Evolutionary conservation across 1,140 invertebrate species (phyloP), one percentile per base, ranked within the genome.

Genomic region (Campodea augens): DNA sequence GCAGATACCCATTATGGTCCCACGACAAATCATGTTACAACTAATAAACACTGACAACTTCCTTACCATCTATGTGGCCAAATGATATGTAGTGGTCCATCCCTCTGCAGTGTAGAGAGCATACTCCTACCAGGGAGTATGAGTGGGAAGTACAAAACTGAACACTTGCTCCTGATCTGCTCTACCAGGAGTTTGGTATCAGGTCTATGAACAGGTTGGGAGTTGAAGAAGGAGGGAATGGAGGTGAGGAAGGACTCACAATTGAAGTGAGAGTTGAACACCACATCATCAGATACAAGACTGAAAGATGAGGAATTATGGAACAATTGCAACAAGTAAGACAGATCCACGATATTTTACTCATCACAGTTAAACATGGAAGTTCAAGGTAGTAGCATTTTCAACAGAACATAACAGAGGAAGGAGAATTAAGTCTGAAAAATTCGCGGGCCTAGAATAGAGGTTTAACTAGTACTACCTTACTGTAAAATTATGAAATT

Each of bases 221-320:
- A 56, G 49, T 78, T 78, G 2, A 81, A 57, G 55, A 77, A 75
- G 23, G 67, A 58, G 15, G 66, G 62, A 4, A 84, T 71, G 46
- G 68, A 71, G 13, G 64, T 53, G 25, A 83, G 52, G 55, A 84
- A 83, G 4, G 77, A 78, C 20, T 63, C 66, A 46, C 61, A 63
- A 59, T 84, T 83, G 56, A 70, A 83, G 32, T 71, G 52, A 0
- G 80, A 82, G 57, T 83, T 83, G 59, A 83, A 83, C 3, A 81
- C 54, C 25, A 81, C 57, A n/a, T 64, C 51, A 60, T 83, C 78
- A 18, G 80, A 77, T 20, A 75, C 71, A 29, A 82, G 56, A 55
- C 77, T 80, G 53, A 49, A 63, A 67, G 41, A 48, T 46, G 54
- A n/a, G n/a, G n/a, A n/a, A n/a, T n/a, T n/a, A n/a, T n/a, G n/a